Evolutionary conservation across 2,113 vertebrate species (phyloP).

Genomic region (Puma concolor): DNA sequence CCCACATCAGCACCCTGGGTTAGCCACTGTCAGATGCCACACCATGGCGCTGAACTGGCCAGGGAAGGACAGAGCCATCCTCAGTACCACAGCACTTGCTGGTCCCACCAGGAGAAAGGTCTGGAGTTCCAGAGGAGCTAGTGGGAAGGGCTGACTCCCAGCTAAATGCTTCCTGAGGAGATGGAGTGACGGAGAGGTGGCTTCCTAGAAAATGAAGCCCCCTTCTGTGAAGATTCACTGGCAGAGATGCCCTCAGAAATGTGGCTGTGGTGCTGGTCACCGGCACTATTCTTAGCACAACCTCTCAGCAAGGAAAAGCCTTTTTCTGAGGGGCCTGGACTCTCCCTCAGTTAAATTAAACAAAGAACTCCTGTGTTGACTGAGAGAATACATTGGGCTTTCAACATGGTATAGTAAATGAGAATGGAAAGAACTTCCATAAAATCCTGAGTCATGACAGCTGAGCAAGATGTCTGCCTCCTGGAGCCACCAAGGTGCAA

Average conservation of each 20-base stretch:
- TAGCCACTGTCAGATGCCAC: not conserved
- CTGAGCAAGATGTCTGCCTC: not conserved
- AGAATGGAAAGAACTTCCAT: not conserved
- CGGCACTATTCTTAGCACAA: not conserved
- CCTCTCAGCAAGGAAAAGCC: not conserved
- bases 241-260: not conserved
- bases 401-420: not conserved
- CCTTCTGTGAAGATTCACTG: not conserved
- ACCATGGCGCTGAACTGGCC: not conserved
- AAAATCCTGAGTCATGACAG: constrained; percentile 18
- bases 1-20: fast-evolving
- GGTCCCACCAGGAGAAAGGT: not conserved
- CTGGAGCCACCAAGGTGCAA: not conserved
- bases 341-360: constrained; percentile 1
- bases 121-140: not conserved
- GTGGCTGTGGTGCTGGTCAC: not conserved
- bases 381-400: not conserved
- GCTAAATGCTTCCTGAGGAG: not conserved
- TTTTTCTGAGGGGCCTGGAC: not conserved
- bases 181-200: not conserved
- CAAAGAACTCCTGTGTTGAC: constrained; percentile 58
- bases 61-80: fast-evolving
- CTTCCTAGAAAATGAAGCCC: not conserved
- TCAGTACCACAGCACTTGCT: fast-evolving
- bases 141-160: not conserved